These are phyloP conservation scores for Bryconaethiops microstoma DNA, from an alignment of 2,797 vertebrate species.

Conservation along the genomic window DNA sequence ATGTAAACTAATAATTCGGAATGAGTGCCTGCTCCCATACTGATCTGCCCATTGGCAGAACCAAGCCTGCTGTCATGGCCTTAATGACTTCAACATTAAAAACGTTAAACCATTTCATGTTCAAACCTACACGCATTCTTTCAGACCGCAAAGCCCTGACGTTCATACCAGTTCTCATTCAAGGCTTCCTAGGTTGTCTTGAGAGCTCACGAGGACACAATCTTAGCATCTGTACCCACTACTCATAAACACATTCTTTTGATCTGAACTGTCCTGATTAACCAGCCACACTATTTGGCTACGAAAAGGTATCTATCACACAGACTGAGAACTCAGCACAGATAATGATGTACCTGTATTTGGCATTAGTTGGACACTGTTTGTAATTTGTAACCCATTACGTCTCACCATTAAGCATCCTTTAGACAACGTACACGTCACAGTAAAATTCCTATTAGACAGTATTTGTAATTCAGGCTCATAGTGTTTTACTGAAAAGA, in stretches of 20 bases:
- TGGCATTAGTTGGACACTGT: neutral
- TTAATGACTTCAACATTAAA: conserved; percentile 31
- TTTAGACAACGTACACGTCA: neutral
- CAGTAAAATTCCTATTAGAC: neutral
- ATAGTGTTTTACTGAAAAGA: conserved; percentile 15
- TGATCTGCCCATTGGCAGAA: conserved; percentile 19
- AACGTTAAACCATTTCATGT: neutral
- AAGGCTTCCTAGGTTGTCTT: conserved; percentile 5
- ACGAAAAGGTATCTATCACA: neutral
- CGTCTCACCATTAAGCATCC: neutral
- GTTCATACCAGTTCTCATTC: conserved; percentile 6
- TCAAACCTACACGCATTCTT: neutral
- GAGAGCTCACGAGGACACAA: conserved; percentile 1
- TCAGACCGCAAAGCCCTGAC: neutral
- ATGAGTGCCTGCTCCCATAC: conserved; percentile 1
- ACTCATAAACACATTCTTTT: neutral
- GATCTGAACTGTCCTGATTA: neutral
- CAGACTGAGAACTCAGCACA: neutral
- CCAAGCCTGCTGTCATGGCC: conserved; percentile 79
- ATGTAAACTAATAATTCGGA: conserved; percentile 19
- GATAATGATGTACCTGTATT: neutral
- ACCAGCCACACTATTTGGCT: neutral
- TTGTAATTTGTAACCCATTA: neutral
- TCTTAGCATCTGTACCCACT: neutral
- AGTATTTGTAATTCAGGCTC: conserved; percentile 14